Percentiles rank a stretch among this genome's conserved stretches.
These are phyloP conservation scores for Prunella fulvescens DNA, from an alignment of 2,113 vertebrate species.

Conservation along the genomic window DNA sequence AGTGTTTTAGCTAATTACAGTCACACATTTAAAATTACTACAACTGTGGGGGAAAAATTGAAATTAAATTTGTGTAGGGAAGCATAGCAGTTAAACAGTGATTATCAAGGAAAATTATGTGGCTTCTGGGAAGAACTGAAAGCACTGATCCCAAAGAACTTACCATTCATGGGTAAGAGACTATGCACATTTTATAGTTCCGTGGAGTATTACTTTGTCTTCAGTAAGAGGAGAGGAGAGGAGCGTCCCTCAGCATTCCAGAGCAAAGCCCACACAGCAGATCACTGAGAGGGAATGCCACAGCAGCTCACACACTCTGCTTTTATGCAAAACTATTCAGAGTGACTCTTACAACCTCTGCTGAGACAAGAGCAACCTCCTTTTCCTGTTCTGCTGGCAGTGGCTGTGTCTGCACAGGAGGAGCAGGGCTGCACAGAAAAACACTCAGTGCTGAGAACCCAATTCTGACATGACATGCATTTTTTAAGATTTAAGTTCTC, in stretches of 20 bases:
- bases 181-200: not conserved
- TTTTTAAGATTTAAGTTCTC: not conserved
- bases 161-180: not conserved
- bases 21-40: not conserved
- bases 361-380: not conserved
- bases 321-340: not conserved
- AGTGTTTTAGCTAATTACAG: constrained; percentile 24
- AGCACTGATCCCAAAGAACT: constrained; percentile 20
- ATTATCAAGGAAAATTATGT: constrained; percentile 24
- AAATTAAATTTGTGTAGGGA: constrained; percentile 34
- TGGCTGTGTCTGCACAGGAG: not conserved
- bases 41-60: not conserved
- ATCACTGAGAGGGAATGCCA: accelerated
- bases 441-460: not conserved
- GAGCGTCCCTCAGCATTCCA: not conserved
- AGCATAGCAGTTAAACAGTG: constrained; percentile 20
- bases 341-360: not conserved
- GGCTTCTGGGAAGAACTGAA: constrained; percentile 38
- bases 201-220: not conserved
- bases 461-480: accelerated
- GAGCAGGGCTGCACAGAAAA: not conserved
- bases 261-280: not conserved
- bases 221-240: not conserved
- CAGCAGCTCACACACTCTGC: not conserved
- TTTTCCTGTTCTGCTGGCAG: not conserved